Conservation (phyloP, 2,797 vertebrate species). For the Eupleurogrammus muticus region DNA sequence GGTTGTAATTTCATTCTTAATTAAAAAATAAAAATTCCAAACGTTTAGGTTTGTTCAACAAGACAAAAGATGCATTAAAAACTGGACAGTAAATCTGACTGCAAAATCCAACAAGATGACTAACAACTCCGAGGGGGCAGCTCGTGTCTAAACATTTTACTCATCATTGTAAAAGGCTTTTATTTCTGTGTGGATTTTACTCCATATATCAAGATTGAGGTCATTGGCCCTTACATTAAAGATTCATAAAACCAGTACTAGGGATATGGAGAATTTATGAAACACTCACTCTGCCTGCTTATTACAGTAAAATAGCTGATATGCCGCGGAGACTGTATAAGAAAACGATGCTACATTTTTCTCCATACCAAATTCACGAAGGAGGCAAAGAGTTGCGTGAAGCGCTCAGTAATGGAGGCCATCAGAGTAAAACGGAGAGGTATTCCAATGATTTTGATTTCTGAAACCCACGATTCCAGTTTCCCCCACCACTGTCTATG, state of each 20-base stretch:
- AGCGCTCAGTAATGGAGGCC: conserved; percentile 77
- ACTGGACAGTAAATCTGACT: conserved; percentile 38
- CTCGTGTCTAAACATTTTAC: conserved; percentile 59
- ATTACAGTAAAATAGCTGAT: conserved; percentile 79
- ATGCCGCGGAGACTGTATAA: conserved; percentile 70
- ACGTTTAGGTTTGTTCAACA: background rate
- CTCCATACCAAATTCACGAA: conserved; percentile 66
- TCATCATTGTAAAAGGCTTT: conserved; percentile 61
- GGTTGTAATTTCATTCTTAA: too few relatives aligned
- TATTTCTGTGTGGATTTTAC: conserved; percentile 66
- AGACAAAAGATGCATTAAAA: conserved; percentile 12
- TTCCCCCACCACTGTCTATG: conserved; percentile 41
- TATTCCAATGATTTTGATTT: conserved; percentile 79
- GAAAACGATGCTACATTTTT: conserved; percentile 39
- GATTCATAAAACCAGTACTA: conserved; percentile 72
- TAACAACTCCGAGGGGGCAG: conserved; percentile 42
- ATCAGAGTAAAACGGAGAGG: conserved; percentile 73
- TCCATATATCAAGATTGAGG: conserved; percentile 71
- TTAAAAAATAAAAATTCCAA: background rate
- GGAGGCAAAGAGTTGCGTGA: conserved; percentile 71
- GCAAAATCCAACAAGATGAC: conserved; percentile 34
- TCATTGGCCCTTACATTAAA: conserved; percentile 74
- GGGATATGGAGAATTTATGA: conserved; percentile 74
- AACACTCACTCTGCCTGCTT: conserved; percentile 66
- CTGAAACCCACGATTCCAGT: conserved; percentile 66